Conservation (phyloP, 2,113 vertebrate species). For the Apodemus speciosus region DNA sequence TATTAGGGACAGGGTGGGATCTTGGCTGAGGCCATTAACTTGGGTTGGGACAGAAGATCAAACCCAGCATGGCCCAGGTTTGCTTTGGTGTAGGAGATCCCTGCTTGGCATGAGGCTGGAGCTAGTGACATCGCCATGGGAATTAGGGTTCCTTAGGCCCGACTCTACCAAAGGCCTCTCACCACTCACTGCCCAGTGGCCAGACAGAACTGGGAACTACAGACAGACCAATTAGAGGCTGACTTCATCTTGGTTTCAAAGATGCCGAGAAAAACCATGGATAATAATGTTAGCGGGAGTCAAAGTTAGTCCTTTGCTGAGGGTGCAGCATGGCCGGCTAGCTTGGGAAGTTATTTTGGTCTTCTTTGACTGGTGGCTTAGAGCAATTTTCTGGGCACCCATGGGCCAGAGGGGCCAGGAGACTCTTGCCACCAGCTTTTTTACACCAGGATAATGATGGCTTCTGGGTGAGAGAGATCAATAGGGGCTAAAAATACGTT, state of each 20-base stretch:
- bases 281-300: conserved; percentile 72
- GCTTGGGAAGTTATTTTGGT: conserved; percentile 66
- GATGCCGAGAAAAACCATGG: conserved; percentile 71
- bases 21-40: not conserved
- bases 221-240: conserved; percentile 70
- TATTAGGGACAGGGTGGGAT: not conserved
- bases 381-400: conserved; percentile 63
- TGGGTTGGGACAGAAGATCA: not conserved
- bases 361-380: conserved; percentile 56
- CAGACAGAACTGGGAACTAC: conserved; percentile 6
- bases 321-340: conserved; percentile 43
- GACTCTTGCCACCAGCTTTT: conserved; percentile 66
- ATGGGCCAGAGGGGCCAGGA: conserved; percentile 64
- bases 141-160: rapidly evolving
- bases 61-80: not conserved
- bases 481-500: conserved; percentile 77
- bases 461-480: conserved; percentile 79
- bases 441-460: conserved; percentile 77
- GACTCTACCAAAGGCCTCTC: not conserved
- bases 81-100: not conserved
- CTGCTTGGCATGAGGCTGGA: not conserved
- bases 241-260: conserved; percentile 58
- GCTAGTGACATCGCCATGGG: rapidly evolving
- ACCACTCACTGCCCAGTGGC: conserved; percentile 30
- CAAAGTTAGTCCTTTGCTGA: conserved; percentile 37